These are phyloP conservation scores for Neodiprion virginianus DNA, from an alignment of 1,140 invertebrate species.

Conservation along the genomic window DNA sequence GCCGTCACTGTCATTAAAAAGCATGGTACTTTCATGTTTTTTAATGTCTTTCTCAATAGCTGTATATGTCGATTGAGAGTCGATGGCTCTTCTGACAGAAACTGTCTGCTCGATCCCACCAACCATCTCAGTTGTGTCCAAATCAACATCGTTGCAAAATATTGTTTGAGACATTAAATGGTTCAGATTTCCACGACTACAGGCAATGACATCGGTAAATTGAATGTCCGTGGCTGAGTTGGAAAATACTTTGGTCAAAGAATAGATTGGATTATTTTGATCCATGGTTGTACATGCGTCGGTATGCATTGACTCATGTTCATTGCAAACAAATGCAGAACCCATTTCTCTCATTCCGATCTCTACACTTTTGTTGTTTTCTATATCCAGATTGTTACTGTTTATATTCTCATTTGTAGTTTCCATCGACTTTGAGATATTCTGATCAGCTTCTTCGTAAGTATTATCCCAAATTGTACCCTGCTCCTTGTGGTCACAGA, in stretches of 20 bases:
- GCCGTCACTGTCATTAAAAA: background rate
- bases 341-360: background rate
- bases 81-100: background rate
- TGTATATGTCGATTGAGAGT: too few relatives aligned
- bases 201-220: background rate
- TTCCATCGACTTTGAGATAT: slow-evolving; percentile 20
- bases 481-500: slow-evolving; percentile 43
- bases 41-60: background rate
- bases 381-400: too few relatives aligned
- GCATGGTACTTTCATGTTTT: background rate
- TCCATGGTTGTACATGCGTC: background rate
- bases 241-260: background rate
- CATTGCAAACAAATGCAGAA: background rate
- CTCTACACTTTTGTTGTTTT: background rate
- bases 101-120: background rate
- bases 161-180: background rate
- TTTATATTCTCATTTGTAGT: too few relatives aligned
- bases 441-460: slow-evolving; percentile 46
- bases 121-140: background rate
- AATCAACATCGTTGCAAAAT: background rate
- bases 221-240: background rate
- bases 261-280: background rate
- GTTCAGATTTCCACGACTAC: background rate
- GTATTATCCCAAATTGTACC: slow-evolving; percentile 48
- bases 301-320: background rate